phyloP scores from a whole-genome alignment of 1,140 invertebrate genomes.

The Brevipalpus yothersi region DNA sequence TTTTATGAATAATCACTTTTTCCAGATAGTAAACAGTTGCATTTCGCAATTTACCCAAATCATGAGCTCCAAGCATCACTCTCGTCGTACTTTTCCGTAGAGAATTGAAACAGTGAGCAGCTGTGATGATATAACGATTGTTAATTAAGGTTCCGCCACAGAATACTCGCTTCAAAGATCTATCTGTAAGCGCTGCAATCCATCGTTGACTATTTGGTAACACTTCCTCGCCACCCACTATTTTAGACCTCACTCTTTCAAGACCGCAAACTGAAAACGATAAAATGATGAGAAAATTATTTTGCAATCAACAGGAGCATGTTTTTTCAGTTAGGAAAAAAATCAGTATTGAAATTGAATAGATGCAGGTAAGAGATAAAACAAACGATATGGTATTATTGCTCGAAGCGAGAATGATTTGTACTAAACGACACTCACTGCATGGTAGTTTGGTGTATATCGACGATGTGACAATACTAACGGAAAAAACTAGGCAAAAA shows the following conservation, averaged over 20 bases:
- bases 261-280: background rate
- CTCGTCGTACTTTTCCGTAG: background rate
- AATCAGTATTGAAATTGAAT: too few relatives aligned
- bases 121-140: constrained; percentile 18
- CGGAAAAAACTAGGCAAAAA: too few relatives aligned
- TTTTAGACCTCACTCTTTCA: background rate
- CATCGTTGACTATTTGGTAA: background rate
- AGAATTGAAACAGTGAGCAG: constrained; percentile 20
- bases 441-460: too few relatives aligned
- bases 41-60: background rate
- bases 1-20: background rate
- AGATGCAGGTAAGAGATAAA: too few relatives aligned
- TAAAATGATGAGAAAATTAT: too few relatives aligned
- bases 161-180: constrained; percentile 12
- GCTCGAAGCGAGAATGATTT: too few relatives aligned
- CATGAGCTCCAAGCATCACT: background rate
- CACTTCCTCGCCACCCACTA: background rate
- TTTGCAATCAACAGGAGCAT: too few relatives aligned
- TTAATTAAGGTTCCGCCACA: constrained; percentile 18
- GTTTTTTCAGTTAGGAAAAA: too few relatives aligned
- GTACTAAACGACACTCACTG: too few relatives aligned
- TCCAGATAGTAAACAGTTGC: background rate
- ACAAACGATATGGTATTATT: too few relatives aligned
- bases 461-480: too few relatives aligned
- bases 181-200: background rate